Conservation (phyloP, 2,113 vertebrate species). For the Seriola aureovittata region DNA sequence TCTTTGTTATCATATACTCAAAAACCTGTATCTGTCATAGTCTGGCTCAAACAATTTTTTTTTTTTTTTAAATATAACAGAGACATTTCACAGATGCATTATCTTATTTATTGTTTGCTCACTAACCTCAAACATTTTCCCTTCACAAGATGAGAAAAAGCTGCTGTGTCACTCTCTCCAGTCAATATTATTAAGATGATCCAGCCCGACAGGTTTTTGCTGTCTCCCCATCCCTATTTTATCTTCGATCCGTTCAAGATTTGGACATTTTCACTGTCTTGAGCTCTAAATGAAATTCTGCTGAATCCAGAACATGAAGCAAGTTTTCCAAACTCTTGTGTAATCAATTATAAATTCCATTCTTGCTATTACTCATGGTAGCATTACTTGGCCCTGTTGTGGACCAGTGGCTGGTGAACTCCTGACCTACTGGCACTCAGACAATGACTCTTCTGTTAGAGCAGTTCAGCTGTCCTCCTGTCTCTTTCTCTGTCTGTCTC, state of each 20-base stretch:
- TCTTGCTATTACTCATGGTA: constrained; percentile 4
- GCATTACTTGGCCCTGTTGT: constrained; percentile 27
- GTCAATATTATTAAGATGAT: not conserved
- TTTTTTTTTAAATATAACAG: too few relatives aligned
- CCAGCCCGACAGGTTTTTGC: not conserved
- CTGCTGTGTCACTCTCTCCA: not conserved
- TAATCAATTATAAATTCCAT: constrained; percentile 1
- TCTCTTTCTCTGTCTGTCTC: constrained; percentile 34
- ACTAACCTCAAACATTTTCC: not conserved
- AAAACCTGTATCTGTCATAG: too few relatives aligned
- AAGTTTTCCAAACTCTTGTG: constrained; percentile 7
- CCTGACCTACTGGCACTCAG: constrained; percentile 63
- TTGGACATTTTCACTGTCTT: not conserved
- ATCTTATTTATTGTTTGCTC: not conserved
- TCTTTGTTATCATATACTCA: too few relatives aligned
- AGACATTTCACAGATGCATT: not conserved
- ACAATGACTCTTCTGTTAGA: constrained; percentile 72
- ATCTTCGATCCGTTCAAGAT: not conserved
- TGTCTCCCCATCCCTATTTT: not conserved
- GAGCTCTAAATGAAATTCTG: not conserved
- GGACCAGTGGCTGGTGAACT: constrained; percentile 61
- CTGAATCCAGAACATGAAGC: not conserved
- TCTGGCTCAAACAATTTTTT: too few relatives aligned
- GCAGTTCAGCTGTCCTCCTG: constrained; percentile 16
- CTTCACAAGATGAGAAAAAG: not conserved